These are phyloP conservation scores for Gallirallus australis DNA, from an alignment of 2,797 vertebrate species.

Conservation along the genomic window DNA sequence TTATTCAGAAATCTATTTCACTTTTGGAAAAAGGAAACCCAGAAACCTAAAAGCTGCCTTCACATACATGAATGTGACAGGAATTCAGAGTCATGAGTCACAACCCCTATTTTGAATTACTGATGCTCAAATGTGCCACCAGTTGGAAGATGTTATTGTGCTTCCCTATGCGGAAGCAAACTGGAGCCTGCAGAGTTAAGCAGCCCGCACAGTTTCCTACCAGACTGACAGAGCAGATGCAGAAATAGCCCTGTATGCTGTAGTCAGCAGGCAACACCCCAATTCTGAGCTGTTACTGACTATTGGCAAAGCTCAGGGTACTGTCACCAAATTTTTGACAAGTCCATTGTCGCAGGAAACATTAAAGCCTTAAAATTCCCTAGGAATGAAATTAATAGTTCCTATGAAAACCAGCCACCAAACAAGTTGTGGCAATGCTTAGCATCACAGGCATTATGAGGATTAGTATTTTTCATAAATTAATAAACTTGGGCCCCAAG, in stretches of 20 bases:
- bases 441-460: neutral
- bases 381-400: neutral
- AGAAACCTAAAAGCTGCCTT: neutral
- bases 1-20: neutral
- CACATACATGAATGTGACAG: neutral
- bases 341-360: neutral
- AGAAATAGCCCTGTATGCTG: accelerated
- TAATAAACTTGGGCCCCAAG: neutral
- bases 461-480: too few relatives aligned
- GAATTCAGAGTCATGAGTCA: neutral
- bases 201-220: neutral
- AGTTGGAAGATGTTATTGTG: neutral
- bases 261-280: neutral
- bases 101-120: neutral
- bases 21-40: neutral
- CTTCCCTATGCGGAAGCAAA: neutral
- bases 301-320: neutral
- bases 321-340: neutral
- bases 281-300: neutral
- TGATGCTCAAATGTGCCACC: neutral
- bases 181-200: neutral
- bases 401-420: neutral
- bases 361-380: neutral
- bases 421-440: neutral
- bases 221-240: neutral